These are phyloP conservation scores for Drosophila littoralis DNA, from an alignment of 1,140 invertebrate genomes.

Conservation along the genomic window DNA sequence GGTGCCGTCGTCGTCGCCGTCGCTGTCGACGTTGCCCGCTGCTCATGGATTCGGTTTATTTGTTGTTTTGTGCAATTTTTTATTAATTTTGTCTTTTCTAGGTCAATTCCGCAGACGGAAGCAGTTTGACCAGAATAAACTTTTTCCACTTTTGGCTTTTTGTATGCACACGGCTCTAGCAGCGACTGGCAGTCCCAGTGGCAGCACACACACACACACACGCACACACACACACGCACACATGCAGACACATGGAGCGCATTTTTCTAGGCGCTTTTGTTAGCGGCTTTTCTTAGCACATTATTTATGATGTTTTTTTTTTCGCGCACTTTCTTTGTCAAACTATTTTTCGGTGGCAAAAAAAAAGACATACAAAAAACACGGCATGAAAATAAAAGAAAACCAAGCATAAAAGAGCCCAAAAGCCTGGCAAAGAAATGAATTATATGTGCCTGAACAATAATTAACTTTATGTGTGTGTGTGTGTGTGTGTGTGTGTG, in stretches of 20 bases:
- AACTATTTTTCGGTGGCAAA: constrained; percentile 51
- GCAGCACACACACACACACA: constrained; percentile 17
- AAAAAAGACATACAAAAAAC: constrained; percentile 31
- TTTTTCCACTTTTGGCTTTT: constrained; percentile 67
- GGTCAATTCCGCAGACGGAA: constrained; percentile 76
- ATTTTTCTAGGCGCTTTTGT: constrained; percentile 63
- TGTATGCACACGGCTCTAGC: constrained; percentile 25
- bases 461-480: constrained; percentile 59
- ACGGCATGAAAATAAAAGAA: constrained; percentile 34
- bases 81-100: constrained; percentile 74
- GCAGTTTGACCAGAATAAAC: constrained; percentile 75
- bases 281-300: constrained; percentile 74
- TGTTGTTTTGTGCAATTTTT: constrained; percentile 49
- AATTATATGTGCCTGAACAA: constrained; percentile 38
- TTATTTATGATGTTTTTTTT: constrained; percentile 72
- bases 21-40: neutral
- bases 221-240: constrained; percentile 28
- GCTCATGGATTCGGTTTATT: constrained; percentile 38
- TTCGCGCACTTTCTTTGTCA: constrained; percentile 71
- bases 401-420: constrained; percentile 33
- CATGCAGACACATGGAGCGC: constrained; percentile 16
- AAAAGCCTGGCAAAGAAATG: constrained; percentile 34
- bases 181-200: constrained; percentile 13
- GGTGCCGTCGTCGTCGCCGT: constrained; percentile 11
- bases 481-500: neutral